phyloP scores from a whole-genome alignment of 2,888 invertebrate genomes.

The Malthinus flaveolus region DNA sequence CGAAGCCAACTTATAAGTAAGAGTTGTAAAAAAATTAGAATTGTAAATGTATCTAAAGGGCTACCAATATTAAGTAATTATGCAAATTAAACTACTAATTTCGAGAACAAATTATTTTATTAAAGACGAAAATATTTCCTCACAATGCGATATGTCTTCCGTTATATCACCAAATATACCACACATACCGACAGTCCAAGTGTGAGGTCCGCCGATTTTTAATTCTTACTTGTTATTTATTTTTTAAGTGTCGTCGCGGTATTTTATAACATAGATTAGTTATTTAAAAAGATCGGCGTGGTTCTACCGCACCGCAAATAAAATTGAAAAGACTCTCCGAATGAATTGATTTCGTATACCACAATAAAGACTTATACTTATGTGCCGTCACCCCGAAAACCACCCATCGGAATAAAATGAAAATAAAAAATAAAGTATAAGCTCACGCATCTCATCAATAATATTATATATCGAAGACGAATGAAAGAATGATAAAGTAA shows the following conservation, averaged over 20 bases:
- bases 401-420: constrained; percentile 1
- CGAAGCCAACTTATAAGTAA: too few species aligned
- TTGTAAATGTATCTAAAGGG: constrained; percentile 17
- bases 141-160: constrained; percentile 15
- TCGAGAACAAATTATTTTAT: constrained; percentile 19
- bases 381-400: not conserved
- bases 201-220: constrained; percentile 34
- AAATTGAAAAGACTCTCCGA: constrained; percentile 5
- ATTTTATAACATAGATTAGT: constrained; percentile 23
- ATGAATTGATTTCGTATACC: not conserved
- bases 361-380: not conserved
- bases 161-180: constrained; percentile 22
- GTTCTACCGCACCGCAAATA: constrained; percentile 6
- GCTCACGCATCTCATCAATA: constrained; percentile 2
- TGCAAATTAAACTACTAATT: constrained; percentile 17
- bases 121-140: constrained; percentile 19
- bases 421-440: not conserved
- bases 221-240: constrained; percentile 28
- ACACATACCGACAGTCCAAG: constrained; percentile 30
- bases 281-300: constrained; percentile 14
- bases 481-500: constrained; percentile 1
- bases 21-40: constrained; percentile 7
- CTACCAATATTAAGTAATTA: constrained; percentile 13
- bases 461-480: not conserved
- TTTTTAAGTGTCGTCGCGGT: constrained; percentile 27